phyloP scores from a whole-genome alignment of 2,888 invertebrate species.

The Callinectes sapidus region DNA sequence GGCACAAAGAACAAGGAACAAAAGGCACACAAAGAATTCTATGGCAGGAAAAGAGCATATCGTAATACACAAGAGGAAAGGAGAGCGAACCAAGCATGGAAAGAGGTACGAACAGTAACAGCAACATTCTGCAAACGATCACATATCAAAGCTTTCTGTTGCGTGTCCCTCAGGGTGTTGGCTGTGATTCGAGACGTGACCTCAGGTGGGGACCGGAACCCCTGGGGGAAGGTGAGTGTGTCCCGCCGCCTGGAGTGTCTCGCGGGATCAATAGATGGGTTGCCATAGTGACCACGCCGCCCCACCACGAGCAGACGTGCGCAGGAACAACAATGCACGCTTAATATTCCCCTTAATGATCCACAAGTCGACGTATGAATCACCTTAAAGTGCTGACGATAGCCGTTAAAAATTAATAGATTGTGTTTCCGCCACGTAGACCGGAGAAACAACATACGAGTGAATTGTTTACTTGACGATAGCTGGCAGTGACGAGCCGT shows the following conservation, averaged over 20 bases:
- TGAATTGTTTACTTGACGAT: background rate
- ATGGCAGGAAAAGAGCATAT: background rate
- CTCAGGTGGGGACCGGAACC: background rate
- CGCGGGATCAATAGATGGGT: background rate
- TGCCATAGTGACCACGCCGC: background rate
- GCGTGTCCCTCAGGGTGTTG: background rate
- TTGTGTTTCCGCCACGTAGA: background rate
- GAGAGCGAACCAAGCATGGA: background rate
- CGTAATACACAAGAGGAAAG: background rate
- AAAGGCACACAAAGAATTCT: background rate
- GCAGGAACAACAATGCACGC: background rate
- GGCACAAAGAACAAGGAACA: background rate
- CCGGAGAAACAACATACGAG: background rate
- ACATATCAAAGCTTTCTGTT: background rate
- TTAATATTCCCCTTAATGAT: background rate
- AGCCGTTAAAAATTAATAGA: background rate
- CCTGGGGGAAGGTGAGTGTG: background rate
- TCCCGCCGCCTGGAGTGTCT: background rate
- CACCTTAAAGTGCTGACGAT: background rate
- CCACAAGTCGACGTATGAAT: background rate
- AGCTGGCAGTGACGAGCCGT: constrained; percentile 4
- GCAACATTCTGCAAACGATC: background rate
- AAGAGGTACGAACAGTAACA: background rate
- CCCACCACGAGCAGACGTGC: background rate
- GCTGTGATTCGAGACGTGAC: background rate